A percentile compares a stretch with the other conserved stretches of the same genome.
These are phyloP conservation scores for Nymphalis c-album DNA, from an alignment of 2,888 invertebrate species.

Conservation along the genomic window DNA sequence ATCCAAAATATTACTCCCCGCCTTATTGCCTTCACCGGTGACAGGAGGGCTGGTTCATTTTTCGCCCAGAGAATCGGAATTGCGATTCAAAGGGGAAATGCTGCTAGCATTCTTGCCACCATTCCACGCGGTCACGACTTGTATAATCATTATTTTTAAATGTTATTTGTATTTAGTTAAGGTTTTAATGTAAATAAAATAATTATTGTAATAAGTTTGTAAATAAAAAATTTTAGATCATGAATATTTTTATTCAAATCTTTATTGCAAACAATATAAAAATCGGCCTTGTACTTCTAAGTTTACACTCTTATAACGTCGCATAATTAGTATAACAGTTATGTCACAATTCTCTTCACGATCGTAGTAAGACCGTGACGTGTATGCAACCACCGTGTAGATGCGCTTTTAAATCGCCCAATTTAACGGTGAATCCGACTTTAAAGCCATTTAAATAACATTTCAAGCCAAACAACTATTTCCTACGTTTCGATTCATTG, in stretches of 20 bases:
- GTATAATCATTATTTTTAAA: no score
- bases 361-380: conserved; percentile 45
- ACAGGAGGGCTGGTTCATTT: no score
- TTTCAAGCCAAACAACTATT: conserved; percentile 33
- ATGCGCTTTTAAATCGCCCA: conserved; percentile 71
- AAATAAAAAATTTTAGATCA: neutral
- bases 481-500: conserved; percentile 26
- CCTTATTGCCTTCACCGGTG: no score
- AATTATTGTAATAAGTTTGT: no score
- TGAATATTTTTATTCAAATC: neutral
- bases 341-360: conserved; percentile 55
- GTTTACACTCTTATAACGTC: conserved; percentile 45
- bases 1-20: no score
- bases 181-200: no score
- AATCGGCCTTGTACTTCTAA: neutral
- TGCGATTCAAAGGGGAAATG: no score
- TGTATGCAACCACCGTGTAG: conserved; percentile 64
- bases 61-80: no score
- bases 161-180: no score
- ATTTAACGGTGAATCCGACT: conserved; percentile 71
- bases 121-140: no score
- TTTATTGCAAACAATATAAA: neutral
- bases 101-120: no score
- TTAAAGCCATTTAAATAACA: conserved; percentile 28
- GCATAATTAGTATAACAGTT: conserved; percentile 72